These are phyloP conservation scores for Drosophila melanica DNA, from an alignment of 1,140 invertebrate genomes.

Conservation along the genomic window DNA sequence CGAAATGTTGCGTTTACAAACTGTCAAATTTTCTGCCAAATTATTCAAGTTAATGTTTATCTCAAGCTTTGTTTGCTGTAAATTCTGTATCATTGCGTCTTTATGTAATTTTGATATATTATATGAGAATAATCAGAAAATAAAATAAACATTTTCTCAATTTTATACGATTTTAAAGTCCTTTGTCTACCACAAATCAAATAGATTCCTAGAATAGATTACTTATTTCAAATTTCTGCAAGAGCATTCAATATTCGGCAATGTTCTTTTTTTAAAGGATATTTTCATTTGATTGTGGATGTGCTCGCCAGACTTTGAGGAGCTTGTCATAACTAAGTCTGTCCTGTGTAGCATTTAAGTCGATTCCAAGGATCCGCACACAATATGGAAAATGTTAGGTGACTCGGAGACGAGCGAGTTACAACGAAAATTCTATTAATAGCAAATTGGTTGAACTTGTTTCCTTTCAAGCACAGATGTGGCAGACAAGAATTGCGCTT, in stretches of 20 bases:
- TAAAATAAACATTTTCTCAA: no score
- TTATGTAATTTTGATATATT: no score
- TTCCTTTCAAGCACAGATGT: not conserved
- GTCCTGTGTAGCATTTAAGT: constrained; percentile 51
- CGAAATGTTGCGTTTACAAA: no score
- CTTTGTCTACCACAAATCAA: no score
- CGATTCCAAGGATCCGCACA: constrained; percentile 33
- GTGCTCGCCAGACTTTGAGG: constrained; percentile 7
- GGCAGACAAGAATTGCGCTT: constrained; percentile 24
- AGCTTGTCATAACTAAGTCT: constrained; percentile 45
- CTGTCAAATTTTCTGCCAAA: no score
- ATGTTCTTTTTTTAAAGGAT: not conserved
- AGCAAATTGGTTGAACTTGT: constrained; percentile 55
- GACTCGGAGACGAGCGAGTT: constrained; percentile 10
- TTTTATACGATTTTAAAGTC: no score
- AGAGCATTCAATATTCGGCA: not conserved
- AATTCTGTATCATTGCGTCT: no score
- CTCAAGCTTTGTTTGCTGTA: no score
- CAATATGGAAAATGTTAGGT: constrained; percentile 25
- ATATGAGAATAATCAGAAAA: no score
- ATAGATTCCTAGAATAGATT: no score
- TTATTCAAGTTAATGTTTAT: no score
- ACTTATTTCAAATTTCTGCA: not conserved
- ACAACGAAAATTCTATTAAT: constrained; percentile 57
- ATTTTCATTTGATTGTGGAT: constrained; percentile 3